These are phyloP conservation scores for Carabus problematicus DNA, from an alignment of 2,888 invertebrate species.

Conservation along the genomic window DNA sequence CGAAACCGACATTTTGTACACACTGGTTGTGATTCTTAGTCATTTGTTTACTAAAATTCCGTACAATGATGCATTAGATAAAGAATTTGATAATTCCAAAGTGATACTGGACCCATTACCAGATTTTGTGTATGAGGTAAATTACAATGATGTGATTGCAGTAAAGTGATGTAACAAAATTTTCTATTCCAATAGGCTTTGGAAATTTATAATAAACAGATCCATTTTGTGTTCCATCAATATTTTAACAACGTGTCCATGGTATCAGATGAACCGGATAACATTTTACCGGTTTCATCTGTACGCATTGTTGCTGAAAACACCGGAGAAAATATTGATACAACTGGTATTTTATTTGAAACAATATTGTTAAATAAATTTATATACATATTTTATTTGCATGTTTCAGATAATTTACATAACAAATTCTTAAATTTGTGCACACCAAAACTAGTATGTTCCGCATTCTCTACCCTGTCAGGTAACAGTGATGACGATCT, in stretches of 20 bases:
- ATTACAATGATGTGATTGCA: neutral
- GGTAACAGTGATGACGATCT: slow-evolving; percentile 42
- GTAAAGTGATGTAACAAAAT: neutral
- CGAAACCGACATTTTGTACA: slow-evolving; percentile 28
- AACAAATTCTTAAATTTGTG: slow-evolving; percentile 39
- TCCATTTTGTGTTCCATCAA: slow-evolving; percentile 43
- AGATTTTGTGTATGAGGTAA: slow-evolving; percentile 22
- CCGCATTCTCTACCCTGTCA: slow-evolving; percentile 44
- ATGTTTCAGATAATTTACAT: slow-evolving; percentile 40
- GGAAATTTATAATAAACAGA: slow-evolving; percentile 43
- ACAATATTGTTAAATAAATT: neutral
- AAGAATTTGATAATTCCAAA: slow-evolving; percentile 26
- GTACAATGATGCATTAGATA: slow-evolving; percentile 4
- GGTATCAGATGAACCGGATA: slow-evolving; percentile 27
- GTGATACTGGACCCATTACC: slow-evolving; percentile 36
- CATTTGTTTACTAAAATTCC: slow-evolving; percentile 33
- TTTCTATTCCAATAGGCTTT: slow-evolving; percentile 32
- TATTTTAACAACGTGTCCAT: slow-evolving; percentile 43
- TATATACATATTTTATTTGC: neutral
- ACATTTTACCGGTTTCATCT: slow-evolving; percentile 28
- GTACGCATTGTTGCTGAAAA: slow-evolving; percentile 14
- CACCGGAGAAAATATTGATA: neutral
- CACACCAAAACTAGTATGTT: slow-evolving; percentile 41
- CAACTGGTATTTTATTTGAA: neutral
- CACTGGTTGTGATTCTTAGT: slow-evolving; percentile 29